Percentiles rank a stretch among this genome's conserved stretches.
These are phyloP conservation scores for Arnoldichthys spilopterus DNA, from an alignment of 2,797 vertebrate genomes.

Conservation along the genomic window DNA sequence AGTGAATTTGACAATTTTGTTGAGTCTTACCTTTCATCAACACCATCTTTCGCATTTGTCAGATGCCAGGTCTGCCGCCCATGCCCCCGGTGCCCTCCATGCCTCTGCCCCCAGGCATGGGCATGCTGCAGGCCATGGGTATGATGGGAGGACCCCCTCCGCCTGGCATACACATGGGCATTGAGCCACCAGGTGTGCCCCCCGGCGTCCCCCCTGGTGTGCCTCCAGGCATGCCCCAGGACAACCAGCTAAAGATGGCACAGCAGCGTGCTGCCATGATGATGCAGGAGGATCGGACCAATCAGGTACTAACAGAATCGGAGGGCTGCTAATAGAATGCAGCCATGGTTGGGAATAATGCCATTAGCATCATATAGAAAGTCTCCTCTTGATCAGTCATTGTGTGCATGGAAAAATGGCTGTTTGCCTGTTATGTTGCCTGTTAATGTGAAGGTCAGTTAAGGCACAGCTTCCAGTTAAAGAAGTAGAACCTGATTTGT, in stretches of 20 bases:
- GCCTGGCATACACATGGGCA: constrained; percentile 77
- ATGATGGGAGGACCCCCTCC: constrained; percentile 85
- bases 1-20: neutral
- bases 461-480: too few species aligned
- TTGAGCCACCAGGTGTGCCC: constrained; percentile 76
- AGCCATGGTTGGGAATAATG: too few species aligned
- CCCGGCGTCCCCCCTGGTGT: constrained; percentile 72
- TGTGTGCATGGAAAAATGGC: too few species aligned
- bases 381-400: too few species aligned
- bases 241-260: constrained; percentile 86
- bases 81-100: constrained; percentile 82
- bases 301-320: constrained; percentile 66
- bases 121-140: constrained; percentile 80
- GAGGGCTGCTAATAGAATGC: too few species aligned
- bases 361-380: too few species aligned
- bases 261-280: constrained; percentile 88
- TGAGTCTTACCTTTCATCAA: neutral
- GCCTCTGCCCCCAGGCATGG: constrained; percentile 80
- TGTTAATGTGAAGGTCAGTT: too few species aligned
- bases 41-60: constrained; percentile 11
- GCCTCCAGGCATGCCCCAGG: constrained; percentile 75
- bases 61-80: constrained; percentile 77
- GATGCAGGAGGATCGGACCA: constrained; percentile 83
- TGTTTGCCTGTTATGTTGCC: too few species aligned
- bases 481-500: too few species aligned